Conservation (phyloP, 2,113 vertebrate genomes). For the Phylloscopus trochiloides region DNA sequence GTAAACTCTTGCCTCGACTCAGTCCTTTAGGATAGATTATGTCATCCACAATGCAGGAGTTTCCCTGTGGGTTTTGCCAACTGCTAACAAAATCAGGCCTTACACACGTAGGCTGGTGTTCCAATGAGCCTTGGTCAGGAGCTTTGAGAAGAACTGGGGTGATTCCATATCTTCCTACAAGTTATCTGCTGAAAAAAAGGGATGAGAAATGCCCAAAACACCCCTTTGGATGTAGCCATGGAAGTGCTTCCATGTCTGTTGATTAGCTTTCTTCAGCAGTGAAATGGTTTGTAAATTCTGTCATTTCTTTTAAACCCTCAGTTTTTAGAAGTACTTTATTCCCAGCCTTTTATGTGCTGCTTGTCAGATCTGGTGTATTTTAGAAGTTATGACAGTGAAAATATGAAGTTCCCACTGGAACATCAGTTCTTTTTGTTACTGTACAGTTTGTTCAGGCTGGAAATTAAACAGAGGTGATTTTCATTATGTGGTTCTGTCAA, state of each 20-base stretch:
- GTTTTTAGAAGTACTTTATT: not conserved
- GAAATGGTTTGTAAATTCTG: not conserved
- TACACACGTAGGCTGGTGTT: accelerated
- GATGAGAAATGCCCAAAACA: not conserved
- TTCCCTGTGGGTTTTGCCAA: not conserved
- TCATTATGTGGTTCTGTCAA: not conserved
- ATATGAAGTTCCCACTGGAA: not conserved
- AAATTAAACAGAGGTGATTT: not conserved
- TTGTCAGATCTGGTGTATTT: not conserved
- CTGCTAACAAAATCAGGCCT: not conserved
- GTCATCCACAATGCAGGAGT: not conserved
- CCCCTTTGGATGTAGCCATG: accelerated
- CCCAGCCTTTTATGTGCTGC: not conserved
- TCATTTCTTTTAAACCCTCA: not conserved
- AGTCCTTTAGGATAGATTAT: not conserved
- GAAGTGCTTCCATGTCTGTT: not conserved
- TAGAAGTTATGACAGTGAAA: not conserved
- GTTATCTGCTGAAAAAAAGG: not conserved
- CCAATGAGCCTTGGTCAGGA: not conserved
- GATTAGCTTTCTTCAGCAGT: not conserved
- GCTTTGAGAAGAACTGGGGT: not conserved
- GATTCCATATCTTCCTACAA: not conserved
- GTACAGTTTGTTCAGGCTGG: not conserved
- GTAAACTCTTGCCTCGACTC: not conserved
- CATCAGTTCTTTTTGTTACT: not conserved